Conservation (phyloP, 2,888 invertebrate genomes). For the Periphyllus acericola region DNA sequence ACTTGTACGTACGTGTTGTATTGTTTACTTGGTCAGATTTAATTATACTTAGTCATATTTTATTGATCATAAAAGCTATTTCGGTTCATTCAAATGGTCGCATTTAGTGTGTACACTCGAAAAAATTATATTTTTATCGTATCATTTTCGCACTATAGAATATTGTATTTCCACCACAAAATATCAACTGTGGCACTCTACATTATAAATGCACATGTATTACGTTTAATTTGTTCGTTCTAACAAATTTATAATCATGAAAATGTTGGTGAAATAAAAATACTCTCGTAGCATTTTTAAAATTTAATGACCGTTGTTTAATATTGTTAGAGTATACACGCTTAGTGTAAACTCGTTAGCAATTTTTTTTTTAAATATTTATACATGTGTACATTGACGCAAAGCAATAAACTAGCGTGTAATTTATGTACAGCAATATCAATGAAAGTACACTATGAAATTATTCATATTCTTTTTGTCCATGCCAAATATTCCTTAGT, state of each 20-base stretch:
- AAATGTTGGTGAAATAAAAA: background rate
- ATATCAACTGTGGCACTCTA: too few species aligned
- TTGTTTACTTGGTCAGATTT: too few species aligned
- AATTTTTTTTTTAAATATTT: background rate
- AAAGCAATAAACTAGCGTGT: slow-evolving; percentile 25
- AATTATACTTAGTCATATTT: too few species aligned
- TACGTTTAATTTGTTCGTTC: background rate
- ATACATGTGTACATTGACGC: background rate
- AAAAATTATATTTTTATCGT: too few species aligned
- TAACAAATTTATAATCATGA: background rate
- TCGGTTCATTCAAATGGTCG: too few species aligned
- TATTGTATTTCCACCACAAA: too few species aligned
- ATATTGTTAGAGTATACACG: background rate
- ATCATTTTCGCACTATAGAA: too few species aligned
- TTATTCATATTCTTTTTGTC: slow-evolving; percentile 47
- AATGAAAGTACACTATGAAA: slow-evolving; percentile 41
- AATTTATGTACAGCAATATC: slow-evolving; percentile 28
- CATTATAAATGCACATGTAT: too few species aligned
- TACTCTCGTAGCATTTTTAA: background rate
- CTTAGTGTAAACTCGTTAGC: background rate
- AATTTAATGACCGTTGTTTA: background rate
- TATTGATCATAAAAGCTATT: too few species aligned
- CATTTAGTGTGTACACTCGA: too few species aligned
- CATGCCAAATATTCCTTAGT: slow-evolving; percentile 47
- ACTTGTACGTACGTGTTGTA: too few species aligned